phyloP scores from a whole-genome alignment of 2,888 invertebrate species.

The Endomychus coccineus region DNA sequence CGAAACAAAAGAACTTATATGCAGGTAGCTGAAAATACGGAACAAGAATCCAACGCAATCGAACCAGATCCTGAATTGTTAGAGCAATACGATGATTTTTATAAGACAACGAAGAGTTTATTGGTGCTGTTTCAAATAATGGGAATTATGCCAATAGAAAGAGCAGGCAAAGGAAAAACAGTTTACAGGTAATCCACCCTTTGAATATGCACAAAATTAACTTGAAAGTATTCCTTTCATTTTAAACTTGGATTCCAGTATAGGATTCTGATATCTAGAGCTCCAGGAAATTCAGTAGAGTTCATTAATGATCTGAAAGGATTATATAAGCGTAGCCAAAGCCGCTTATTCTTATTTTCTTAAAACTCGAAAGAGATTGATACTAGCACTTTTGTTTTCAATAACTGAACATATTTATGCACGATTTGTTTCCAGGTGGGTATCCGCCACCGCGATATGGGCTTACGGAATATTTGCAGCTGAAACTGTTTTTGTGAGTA shows the following conservation, averaged over 20 bases:
- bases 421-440: conserved; percentile 48
- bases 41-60: no score
- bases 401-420: no score
- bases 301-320: no score
- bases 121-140: conserved; percentile 65
- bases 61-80: conserved; percentile 48
- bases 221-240: background rate
- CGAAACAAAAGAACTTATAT: no score
- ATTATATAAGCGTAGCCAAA: no score
- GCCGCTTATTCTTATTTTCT: no score
- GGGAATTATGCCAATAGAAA: conserved; percentile 69
- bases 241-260: no score
- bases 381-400: no score
- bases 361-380: no score
- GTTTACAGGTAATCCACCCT: conserved; percentile 33
- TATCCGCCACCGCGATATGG: conserved; percentile 59
- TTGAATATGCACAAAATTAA: background rate
- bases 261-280: no score
- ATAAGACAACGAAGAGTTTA: conserved; percentile 61
- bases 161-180: conserved; percentile 50
- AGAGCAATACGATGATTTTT: conserved; percentile 63
- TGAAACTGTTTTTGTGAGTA: conserved; percentile 49
- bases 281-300: no score
- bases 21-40: no score
- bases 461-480: conserved; percentile 56